These are phyloP conservation scores for Acrocephalus scirpaceus DNA, from an alignment of 2,797 vertebrate genomes.

Conservation along the genomic window DNA sequence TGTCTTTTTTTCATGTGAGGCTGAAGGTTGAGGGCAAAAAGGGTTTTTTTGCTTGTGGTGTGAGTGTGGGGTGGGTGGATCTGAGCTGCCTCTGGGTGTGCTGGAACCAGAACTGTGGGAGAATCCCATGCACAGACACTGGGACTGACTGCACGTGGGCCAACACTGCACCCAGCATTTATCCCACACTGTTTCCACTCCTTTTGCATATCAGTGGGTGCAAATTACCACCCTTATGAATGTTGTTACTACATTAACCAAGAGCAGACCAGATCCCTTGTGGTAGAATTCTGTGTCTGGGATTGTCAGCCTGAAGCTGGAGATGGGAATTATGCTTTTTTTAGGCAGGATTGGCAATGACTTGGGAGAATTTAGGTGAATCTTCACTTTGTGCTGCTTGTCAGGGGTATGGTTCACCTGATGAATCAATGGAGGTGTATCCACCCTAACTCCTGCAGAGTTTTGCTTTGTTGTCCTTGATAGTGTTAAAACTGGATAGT, in stretches of 20 bases:
- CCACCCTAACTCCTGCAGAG: not conserved
- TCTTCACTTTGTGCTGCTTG: not conserved
- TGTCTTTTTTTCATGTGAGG: not conserved
- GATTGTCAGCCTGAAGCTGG: not conserved
- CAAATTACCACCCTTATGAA: not conserved
- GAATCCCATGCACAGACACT: not conserved
- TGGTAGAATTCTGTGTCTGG: not conserved
- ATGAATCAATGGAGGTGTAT: not conserved
- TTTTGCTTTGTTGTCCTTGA: not conserved
- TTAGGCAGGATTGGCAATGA: not conserved
- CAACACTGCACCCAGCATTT: not conserved
- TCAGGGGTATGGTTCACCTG: not conserved
- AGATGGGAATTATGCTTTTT: not conserved
- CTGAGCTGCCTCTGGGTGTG: not conserved
- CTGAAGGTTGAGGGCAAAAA: not conserved
- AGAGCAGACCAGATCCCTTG: not conserved
- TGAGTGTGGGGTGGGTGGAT: not conserved
- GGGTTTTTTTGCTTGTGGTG: accelerated
- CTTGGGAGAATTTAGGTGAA: not conserved
- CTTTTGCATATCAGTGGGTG: not conserved
- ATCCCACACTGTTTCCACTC: not conserved
- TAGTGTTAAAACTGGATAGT: not conserved
- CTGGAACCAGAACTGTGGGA: not conserved
- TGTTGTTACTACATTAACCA: not conserved
- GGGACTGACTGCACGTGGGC: not conserved